A percentile compares a stretch with the other conserved stretches of the same genome.
These are phyloP conservation scores for Aradophagus sp. DNA, from an alignment of 1,140 invertebrate species.

Conservation along the genomic window DNA sequence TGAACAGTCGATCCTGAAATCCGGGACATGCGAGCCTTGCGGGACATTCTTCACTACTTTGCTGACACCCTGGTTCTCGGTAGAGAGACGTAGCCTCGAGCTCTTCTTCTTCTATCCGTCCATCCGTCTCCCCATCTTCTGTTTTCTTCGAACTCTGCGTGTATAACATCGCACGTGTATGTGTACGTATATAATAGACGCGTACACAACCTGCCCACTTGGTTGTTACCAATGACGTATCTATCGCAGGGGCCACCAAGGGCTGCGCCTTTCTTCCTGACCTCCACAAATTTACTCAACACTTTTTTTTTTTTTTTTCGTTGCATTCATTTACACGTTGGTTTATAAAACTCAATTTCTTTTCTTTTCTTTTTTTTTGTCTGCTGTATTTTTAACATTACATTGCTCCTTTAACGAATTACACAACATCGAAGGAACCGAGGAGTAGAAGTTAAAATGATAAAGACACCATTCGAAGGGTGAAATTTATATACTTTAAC, in stretches of 20 bases:
- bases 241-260: slow-evolving; percentile 26
- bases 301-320: background rate
- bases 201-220: slow-evolving; percentile 50
- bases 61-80: slow-evolving; percentile 64
- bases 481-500: too few species aligned
- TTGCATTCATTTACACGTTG: background rate
- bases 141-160: slow-evolving; percentile 49
- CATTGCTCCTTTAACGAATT: too few species aligned
- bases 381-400: too few species aligned
- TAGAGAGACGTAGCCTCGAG: slow-evolving; percentile 63
- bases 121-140: slow-evolving; percentile 56
- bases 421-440: too few species aligned
- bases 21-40: slow-evolving; percentile 74
- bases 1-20: slow-evolving; percentile 70
- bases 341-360: background rate
- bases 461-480: too few species aligned
- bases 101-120: slow-evolving; percentile 62
- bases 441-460: too few species aligned
- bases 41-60: slow-evolving; percentile 71
- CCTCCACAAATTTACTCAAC: background rate
- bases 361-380: too few species aligned
- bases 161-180: slow-evolving; percentile 50
- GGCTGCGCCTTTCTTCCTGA: background rate
- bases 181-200: slow-evolving; percentile 54
- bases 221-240: slow-evolving; percentile 51